These are phyloP conservation scores for Mesochorus sp. DNA, from an alignment of 2,888 invertebrate genomes.

Conservation along the genomic window DNA sequence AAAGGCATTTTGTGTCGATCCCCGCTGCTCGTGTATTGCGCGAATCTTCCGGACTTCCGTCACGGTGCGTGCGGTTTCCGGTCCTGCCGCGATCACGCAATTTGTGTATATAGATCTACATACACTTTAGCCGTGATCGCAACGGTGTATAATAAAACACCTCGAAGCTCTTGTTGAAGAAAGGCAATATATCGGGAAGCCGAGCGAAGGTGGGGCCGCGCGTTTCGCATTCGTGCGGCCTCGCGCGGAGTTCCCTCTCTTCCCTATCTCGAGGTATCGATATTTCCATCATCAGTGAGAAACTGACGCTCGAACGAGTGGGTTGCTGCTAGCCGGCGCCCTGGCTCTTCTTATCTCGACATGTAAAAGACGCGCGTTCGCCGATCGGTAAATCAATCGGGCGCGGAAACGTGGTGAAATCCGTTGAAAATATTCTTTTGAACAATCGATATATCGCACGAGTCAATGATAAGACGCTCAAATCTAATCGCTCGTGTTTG, in stretches of 20 bases:
- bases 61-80: conserved; percentile 78
- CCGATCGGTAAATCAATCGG: not conserved
- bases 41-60: conserved; percentile 73
- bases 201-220: conserved; percentile 30
- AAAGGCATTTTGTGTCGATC: no score
- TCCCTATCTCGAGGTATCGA: conserved; percentile 62
- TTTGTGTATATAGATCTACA: not conserved
- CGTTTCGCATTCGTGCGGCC: conserved; percentile 40
- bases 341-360: not conserved
- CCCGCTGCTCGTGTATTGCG: no score
- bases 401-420: no score
- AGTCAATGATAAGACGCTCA: no score
- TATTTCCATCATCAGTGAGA: conserved; percentile 61
- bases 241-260: conserved; percentile 60
- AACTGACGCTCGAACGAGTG: conserved; percentile 55
- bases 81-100: conserved; percentile 59
- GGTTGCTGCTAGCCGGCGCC: conserved; percentile 11
- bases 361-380: not conserved
- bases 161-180: not conserved
- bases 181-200: conserved; percentile 28
- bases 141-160: not conserved
- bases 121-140: no score
- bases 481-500: no score
- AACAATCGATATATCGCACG: no score
- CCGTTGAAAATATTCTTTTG: no score